Percentiles rank a stretch among this genome's conserved stretches.
Conservation (phyloP, 2,113 vertebrate genomes). For the Tyto alba region DNA sequence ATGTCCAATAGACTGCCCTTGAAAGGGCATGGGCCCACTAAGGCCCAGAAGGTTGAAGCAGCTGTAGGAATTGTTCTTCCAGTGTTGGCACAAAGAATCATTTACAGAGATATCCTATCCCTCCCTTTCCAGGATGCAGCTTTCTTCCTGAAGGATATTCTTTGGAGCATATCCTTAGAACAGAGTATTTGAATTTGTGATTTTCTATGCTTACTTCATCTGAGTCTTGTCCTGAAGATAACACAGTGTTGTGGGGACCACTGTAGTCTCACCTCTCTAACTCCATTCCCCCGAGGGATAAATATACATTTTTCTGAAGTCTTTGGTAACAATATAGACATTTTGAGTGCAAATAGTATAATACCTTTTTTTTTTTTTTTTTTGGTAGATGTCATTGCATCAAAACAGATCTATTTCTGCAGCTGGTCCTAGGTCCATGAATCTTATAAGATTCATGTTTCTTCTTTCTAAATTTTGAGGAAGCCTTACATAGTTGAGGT, state of each 20-base stretch:
- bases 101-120: neutral
- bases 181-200: neutral
- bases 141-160: neutral
- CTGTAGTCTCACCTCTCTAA: neutral
- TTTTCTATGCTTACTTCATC: neutral
- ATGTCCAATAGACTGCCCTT: neutral
- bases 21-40: neutral
- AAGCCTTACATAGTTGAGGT: slow-evolving; percentile 30
- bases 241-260: neutral
- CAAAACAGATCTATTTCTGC: neutral
- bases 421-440: neutral
- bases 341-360: neutral
- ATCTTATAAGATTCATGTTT: neutral
- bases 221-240: neutral
- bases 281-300: neutral
- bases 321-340: neutral
- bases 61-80: neutral
- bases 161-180: neutral
- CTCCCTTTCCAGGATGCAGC: neutral
- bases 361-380: neutral
- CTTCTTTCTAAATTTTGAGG: neutral
- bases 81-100: neutral
- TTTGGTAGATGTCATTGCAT: neutral
- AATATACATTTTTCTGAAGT: neutral
- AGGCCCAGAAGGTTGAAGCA: neutral